Percentiles rank a stretch among this genome's conserved stretches.
These are phyloP conservation scores for Aegotheles bennettii DNA, from an alignment of 2,113 vertebrate species.

Conservation along the genomic window DNA sequence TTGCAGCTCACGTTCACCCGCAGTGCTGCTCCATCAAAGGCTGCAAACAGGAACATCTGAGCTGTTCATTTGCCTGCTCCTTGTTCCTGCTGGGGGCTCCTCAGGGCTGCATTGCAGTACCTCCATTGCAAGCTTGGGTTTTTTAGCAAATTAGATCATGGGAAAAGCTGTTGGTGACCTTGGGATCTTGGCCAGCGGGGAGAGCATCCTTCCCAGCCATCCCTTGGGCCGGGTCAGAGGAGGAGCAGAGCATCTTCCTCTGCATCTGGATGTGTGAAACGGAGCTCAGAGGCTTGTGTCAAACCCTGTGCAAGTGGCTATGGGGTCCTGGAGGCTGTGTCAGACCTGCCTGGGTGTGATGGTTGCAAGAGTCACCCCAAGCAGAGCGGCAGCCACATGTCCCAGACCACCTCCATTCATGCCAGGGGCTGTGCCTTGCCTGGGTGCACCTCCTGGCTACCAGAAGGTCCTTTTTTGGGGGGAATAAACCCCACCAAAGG, in stretches of 20 bases:
- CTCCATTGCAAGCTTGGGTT: background rate
- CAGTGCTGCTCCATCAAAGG: accelerated
- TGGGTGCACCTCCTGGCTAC: accelerated
- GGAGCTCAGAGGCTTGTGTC: background rate
- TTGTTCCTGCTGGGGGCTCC: background rate
- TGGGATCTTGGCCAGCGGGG: accelerated
- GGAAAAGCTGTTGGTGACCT: accelerated
- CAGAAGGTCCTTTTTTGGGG: background rate
- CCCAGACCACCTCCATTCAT: background rate
- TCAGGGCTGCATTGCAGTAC: background rate
- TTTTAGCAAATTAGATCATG: background rate
- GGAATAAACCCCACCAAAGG: background rate
- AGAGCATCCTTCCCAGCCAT: background rate
- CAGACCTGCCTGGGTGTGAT: accelerated
- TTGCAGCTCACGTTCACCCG: background rate
- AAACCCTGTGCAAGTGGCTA: background rate
- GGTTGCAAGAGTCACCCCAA: background rate
- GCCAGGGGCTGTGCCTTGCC: background rate
- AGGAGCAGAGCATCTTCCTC: background rate
- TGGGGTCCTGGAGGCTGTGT: background rate
- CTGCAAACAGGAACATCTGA: background rate
- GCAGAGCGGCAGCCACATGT: accelerated
- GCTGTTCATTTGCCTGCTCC: background rate
- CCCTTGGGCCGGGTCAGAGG: accelerated
- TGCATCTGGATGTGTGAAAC: accelerated